These are phyloP conservation scores for Microtus pennsylvanicus DNA, from an alignment of 2,113 vertebrate species.

Conservation along the genomic window DNA sequence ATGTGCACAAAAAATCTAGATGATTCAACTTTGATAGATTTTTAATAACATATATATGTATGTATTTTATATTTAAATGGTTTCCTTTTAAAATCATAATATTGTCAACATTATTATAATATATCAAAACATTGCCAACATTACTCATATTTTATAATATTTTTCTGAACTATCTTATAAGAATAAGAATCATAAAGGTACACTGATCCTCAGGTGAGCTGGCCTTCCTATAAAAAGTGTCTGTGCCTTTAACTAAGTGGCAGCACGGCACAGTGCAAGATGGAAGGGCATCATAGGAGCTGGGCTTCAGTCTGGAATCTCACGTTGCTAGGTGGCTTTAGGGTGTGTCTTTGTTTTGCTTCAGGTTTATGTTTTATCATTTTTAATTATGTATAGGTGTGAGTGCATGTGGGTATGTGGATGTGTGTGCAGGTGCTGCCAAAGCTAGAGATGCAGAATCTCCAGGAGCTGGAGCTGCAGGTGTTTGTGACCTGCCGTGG, in stretches of 20 bases:
- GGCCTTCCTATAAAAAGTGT: background rate
- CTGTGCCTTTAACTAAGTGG: background rate
- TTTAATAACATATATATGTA: background rate
- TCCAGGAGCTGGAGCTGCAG: background rate
- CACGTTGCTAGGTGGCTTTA: fast-evolving
- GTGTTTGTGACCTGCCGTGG: background rate
- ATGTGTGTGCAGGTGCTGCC: background rate
- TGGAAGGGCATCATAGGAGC: fast-evolving
- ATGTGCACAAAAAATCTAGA: background rate
- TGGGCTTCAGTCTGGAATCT: background rate
- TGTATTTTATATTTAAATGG: background rate
- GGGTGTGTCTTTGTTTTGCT: background rate
- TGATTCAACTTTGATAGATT: background rate
- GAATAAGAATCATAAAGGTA: background rate
- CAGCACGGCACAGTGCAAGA: background rate
- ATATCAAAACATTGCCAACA: background rate
- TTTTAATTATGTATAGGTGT: background rate
- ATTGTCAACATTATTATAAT: conserved; percentile 8
- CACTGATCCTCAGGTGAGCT: background rate
- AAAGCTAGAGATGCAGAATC: background rate
- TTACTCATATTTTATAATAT: background rate
- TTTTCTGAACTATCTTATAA: background rate
- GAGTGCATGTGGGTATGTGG: background rate
- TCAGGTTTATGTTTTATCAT: background rate
- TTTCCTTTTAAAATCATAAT: background rate